A percentile compares a stretch with the other conserved stretches of the same genome.
Conservation (phyloP, 2,888 invertebrate species). For the Ernsta delagoae region DNA sequence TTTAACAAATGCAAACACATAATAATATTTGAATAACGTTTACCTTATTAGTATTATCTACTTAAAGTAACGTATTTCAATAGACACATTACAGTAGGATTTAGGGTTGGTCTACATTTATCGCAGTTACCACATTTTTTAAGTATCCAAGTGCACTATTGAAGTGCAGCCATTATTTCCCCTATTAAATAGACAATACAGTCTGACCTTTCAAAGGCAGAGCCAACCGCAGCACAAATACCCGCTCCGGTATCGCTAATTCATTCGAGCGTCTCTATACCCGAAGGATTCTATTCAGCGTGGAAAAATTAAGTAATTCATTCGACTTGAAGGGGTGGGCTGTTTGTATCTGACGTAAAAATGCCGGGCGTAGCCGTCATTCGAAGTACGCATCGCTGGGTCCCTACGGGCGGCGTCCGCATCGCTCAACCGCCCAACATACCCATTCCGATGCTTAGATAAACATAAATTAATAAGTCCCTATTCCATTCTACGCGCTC, state of each 20-base stretch:
- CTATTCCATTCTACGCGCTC: conserved; percentile 49
- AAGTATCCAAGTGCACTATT: conserved; percentile 12
- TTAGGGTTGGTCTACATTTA: background rate
- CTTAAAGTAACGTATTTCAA: background rate
- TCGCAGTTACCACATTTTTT: background rate
- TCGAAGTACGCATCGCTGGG: conserved; percentile 71
- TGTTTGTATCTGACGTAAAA: conserved; percentile 76
- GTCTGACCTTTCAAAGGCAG: conserved; percentile 24
- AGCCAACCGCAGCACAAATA: background rate
- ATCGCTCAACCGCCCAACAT: conserved; percentile 58
- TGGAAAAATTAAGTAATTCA: conserved; percentile 82
- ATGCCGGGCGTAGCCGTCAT: conserved; percentile 72
- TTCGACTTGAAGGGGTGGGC: conserved; percentile 77
- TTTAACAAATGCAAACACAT: no score
- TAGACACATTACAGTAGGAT: background rate
- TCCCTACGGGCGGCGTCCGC: conserved; percentile 59
- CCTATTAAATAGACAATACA: conserved; percentile 23
- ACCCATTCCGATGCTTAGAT: conserved; percentile 80
- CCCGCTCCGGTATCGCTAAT: conserved; percentile 60
- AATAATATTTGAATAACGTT: no score
- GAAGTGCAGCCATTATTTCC: conserved; percentile 2
- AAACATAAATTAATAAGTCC: conserved; percentile 75
- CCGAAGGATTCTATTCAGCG: conserved; percentile 64
- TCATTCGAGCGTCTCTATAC: conserved; percentile 70
- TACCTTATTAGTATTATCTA: no score